Base-by-base conservation (phyloP, 1,140 invertebrate species). In the Cyphomyrmex costatus region DNA sequence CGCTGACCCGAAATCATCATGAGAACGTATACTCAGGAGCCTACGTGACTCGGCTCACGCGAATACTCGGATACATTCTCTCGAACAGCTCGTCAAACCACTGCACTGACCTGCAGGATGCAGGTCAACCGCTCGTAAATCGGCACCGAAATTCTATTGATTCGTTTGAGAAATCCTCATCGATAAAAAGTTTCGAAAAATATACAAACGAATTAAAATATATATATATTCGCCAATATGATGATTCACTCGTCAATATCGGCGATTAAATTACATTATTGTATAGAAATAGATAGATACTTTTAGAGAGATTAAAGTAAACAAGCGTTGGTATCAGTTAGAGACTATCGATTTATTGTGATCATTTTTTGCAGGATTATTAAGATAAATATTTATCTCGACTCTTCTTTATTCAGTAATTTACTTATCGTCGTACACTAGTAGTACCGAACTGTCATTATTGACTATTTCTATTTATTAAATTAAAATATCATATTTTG, bases 41-140 rank as follows among this genome's bases (percentile, higher is more conserved):
- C 36, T 83, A 83, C 79, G 68, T 83, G 79, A 83, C 68, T 83
- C 68, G 3, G 27, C 53, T 74, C 79, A 83, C 68, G 68, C 14
- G 36, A 21, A 14, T 19, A 16, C 74, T 46, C 76, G 24, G 5
- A 27, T 14, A 58, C 30, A 19, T 36, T 21, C 30, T 56, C 33
- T 56, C 46, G 30, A 12, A n/a, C 16, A 4, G 16, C 24, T 27
- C 56, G 21, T 8, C 30, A 21, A 24, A 16, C n/a, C n/a, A 19
- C 49, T n/a, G 16, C n/a, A 16, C 46, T 21, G 19, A 58, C 14
- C 14, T 0, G 53, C 33, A 21, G 8, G 70, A 24, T 58, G 7
- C 33, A 8, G 73, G 36, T 42, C 21, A 76, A 19, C n/a, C 16
- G 3, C 14, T 19, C 24, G 74, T 24, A 14, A 14, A 46, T n/a